Evolutionary conservation across 2,113 vertebrate species (phyloP).

Genomic region (Protomyctophum bolini): DNA sequence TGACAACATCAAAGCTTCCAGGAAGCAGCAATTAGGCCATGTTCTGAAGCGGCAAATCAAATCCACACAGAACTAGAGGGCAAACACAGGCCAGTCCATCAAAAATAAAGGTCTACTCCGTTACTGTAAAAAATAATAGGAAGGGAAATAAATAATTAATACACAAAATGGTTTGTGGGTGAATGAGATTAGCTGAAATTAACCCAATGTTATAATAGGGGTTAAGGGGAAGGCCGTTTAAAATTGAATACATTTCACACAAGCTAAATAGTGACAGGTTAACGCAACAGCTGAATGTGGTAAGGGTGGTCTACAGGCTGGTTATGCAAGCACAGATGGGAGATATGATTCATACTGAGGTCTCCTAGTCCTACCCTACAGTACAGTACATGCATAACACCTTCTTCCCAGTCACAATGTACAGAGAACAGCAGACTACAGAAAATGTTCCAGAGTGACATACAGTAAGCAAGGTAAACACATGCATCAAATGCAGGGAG

Average conservation of each 20-base stretch:
- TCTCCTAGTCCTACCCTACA: slow-evolving; percentile 9
- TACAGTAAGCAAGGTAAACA: too few relatives aligned
- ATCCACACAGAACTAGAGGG: slow-evolving; percentile 8
- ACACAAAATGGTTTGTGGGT: too few relatives aligned
- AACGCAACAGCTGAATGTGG: slow-evolving; percentile 42
- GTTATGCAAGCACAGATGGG: slow-evolving; percentile 59
- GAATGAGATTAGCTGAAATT: too few relatives aligned
- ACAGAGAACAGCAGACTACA: not conserved
- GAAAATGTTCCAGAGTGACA: too few relatives aligned
- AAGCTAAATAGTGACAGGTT: slow-evolving; percentile 41
- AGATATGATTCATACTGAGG: slow-evolving; percentile 53
- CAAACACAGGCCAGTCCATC: slow-evolving; percentile 24
- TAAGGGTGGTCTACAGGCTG: slow-evolving; percentile 37
- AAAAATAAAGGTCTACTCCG: slow-evolving; percentile 19
- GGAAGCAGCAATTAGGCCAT: slow-evolving; percentile 44
- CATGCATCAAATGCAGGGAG: too few relatives aligned
- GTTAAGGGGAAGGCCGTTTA: slow-evolving; percentile 4
- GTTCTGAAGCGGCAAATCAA: slow-evolving; percentile 39
- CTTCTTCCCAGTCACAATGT: slow-evolving; percentile 28
- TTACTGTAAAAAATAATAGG: not conserved
- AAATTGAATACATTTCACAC: slow-evolving; percentile 17
- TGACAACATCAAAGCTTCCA: slow-evolving; percentile 36
- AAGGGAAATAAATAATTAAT: too few relatives aligned
- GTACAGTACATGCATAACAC: slow-evolving; percentile 30
- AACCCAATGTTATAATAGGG: too few relatives aligned